Percentiles rank a stretch among this genome's conserved stretches.
Conservation (phyloP, 2,888 invertebrate genomes). For the Stratiomys singularior region DNA sequence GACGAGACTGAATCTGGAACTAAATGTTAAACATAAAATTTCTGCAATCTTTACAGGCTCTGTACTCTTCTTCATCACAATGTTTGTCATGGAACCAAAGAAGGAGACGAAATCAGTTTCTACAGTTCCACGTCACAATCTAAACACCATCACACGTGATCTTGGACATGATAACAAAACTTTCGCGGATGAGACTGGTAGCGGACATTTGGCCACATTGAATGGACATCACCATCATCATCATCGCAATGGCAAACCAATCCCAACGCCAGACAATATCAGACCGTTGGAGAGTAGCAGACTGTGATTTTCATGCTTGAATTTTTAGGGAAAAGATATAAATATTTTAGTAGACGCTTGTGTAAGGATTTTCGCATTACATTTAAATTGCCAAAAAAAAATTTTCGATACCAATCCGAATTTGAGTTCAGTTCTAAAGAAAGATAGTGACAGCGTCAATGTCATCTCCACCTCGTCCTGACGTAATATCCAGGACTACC, state of each 20-base stretch:
- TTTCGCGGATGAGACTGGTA: constrained; percentile 59
- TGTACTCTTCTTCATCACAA: constrained; percentile 81
- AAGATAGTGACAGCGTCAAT: too few species aligned
- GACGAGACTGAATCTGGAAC: background rate
- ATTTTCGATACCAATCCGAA: too few species aligned
- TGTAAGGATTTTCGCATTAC: too few species aligned
- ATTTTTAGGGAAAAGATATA: too few species aligned
- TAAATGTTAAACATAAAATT: background rate
- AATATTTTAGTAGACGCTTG: too few species aligned
- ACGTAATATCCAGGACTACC: too few species aligned
- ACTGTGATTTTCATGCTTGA: constrained; percentile 56
- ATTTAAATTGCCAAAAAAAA: too few species aligned
- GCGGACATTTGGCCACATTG: constrained; percentile 43
- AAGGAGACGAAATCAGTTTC: constrained; percentile 53
- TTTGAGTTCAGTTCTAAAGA: too few species aligned
- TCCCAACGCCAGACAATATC: constrained; percentile 41
- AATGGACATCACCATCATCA: constrained; percentile 44
- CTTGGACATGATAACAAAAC: constrained; percentile 63
- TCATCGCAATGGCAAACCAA: constrained; percentile 46
- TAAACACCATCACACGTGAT: constrained; percentile 17
- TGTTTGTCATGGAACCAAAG: constrained; percentile 81
- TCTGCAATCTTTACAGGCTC: constrained; percentile 72
- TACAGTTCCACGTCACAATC: constrained; percentile 14
- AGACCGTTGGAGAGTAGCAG: constrained; percentile 60
- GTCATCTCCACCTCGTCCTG: too few species aligned